A percentile compares a stretch with the other conserved stretches of the same genome.
Conservation (phyloP, 2,888 invertebrate genomes). For the Psylliodes chrysocephalus region DNA sequence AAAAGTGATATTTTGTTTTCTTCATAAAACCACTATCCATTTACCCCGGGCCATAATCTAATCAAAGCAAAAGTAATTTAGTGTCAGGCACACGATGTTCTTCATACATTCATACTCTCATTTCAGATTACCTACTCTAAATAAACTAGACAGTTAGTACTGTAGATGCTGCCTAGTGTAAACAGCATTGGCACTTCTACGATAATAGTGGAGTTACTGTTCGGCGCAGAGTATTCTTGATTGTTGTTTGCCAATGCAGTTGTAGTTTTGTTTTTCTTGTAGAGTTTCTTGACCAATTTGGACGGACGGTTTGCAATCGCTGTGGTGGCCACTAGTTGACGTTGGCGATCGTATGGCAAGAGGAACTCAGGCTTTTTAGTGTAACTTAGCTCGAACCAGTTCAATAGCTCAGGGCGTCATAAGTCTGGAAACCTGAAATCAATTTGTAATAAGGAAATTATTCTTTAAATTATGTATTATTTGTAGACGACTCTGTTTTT, state of each 20-base stretch:
- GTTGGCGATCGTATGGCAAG: slow-evolving; percentile 53
- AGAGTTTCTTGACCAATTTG: slow-evolving; percentile 62
- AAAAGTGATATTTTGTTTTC: no score
- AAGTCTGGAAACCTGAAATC: slow-evolving; percentile 78
- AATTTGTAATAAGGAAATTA: background rate
- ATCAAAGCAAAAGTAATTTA: no score
- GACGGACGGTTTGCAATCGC: slow-evolving; percentile 22
- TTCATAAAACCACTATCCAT: no score
- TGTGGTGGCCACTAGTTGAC: slow-evolving; percentile 2
- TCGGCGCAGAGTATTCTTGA: slow-evolving; percentile 44
- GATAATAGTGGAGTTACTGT: slow-evolving; percentile 60
- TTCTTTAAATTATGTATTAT: no score
- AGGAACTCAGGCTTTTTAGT: slow-evolving; percentile 60
- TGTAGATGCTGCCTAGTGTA: slow-evolving; percentile 74
- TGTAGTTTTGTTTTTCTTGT: slow-evolving; percentile 62
- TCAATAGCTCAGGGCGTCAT: slow-evolving; percentile 74
- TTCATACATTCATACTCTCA: background rate
- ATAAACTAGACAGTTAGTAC: slow-evolving; percentile 74
- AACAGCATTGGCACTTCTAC: slow-evolving; percentile 73
- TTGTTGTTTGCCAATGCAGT: slow-evolving; percentile 34
- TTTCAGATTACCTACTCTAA: slow-evolving; percentile 64
- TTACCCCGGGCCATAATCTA: no score
- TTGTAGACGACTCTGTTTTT: no score
- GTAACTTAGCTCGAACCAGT: slow-evolving; percentile 60
- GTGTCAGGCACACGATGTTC: no score